Conservation (phyloP, 2,888 invertebrate genomes). For the Ligdia adustata region DNA sequence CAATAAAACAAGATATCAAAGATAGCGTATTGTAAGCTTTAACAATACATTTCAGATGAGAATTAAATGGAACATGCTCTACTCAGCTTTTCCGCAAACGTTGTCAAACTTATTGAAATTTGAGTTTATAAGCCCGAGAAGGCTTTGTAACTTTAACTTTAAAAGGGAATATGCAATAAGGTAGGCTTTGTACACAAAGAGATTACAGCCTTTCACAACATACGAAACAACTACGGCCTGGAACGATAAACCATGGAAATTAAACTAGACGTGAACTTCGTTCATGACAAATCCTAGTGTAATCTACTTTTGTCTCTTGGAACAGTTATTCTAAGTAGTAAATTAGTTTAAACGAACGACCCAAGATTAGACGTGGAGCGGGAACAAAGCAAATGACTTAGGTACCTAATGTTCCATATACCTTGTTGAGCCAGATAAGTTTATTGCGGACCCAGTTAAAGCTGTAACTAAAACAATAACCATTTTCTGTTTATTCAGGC, state of each 20-base stretch:
- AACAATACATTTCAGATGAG: not conserved
- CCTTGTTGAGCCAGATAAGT: constrained; percentile 14
- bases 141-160: constrained; percentile 27
- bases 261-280: constrained; percentile 30
- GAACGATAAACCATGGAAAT: constrained; percentile 22
- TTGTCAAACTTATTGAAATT: constrained; percentile 17
- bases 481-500: constrained; percentile 11
- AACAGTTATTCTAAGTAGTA: constrained; percentile 37
- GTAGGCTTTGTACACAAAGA: constrained; percentile 31
- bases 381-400: constrained; percentile 23
- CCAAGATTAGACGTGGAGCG: constrained; percentile 32
- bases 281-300: constrained; percentile 37
- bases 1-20: constrained; percentile 37
- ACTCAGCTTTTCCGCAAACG: not conserved
- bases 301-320: constrained; percentile 38
- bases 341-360: constrained; percentile 40
- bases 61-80: constrained; percentile 1
- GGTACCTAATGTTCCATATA: not conserved
- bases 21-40: constrained; percentile 22
- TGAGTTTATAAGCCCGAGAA: constrained; percentile 22
- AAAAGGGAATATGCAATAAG: constrained; percentile 32
- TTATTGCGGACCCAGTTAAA: constrained; percentile 11
- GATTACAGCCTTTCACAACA: constrained; percentile 22
- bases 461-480: constrained; percentile 17
- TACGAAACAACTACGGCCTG: too few species aligned